Evolutionary conservation across 2,888 invertebrate genomes (phyloP), one percentile per base, ranked within the genome.

Genomic region (Atethmia centrago): DNA sequence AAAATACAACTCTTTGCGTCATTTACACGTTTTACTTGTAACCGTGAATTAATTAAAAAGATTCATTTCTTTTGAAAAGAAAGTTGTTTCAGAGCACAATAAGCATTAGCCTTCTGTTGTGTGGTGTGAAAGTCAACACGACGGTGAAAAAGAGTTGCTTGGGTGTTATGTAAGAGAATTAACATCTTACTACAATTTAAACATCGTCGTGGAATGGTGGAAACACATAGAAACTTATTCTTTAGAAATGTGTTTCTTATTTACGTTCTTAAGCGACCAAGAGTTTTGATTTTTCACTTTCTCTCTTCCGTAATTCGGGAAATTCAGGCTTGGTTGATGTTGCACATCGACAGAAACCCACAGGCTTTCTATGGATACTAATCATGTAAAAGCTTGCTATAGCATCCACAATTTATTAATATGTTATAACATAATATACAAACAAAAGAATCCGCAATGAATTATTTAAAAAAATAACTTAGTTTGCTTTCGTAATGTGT

Each of bases 101-200:
- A 81, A 81, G 47, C 77, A 70, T 45, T 76, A 76, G 14, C 63
- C 42, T 55, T 21, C 28, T 61, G n/a, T 76, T 74, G 25, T 42
- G 10, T 56, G 68, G 47, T 55, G 53, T 66, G 10, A 70, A 77
- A 74, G 14, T 40, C 45, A 14, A 40, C 45, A 53, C 21, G 4
- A 16, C 16, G 5, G 0, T 31, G 0, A n/a, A 21, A 66, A 63
- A 53, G 51, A 47, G n/a, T 67, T 51, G 5, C 14, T 25, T 66
- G 3, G 3, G 8, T 51, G 14, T 79, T 68, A 64, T 53, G 25
- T 63, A 67, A 31, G 9, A 40, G 9, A 45, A 72, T 45, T 21
- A 51, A 25, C 7, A n/a, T 28, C 4, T 0, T 28, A 8, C 10
- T 4, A n/a, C 3, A 53, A 31, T n/a, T 40, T 31, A n/a, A 12